A percentile compares a stretch with the other conserved stretches of the same genome.
Conservation (phyloP, 2,797 vertebrate genomes). For the Schizopygopsis malacanthus region DNA sequence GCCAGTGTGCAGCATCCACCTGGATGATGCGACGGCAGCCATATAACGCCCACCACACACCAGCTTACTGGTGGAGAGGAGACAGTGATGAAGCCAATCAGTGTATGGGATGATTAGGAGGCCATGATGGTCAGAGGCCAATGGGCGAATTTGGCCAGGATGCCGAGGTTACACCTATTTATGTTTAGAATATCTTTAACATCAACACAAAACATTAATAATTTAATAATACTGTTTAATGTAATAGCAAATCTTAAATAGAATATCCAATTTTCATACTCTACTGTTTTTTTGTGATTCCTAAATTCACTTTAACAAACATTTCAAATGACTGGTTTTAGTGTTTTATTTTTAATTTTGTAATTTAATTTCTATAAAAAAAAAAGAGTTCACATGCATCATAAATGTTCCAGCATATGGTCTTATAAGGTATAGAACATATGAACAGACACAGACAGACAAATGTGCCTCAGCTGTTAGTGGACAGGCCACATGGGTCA, state of each 20-base stretch:
- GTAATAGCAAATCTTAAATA: not conserved
- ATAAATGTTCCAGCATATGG: not conserved
- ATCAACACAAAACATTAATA: not conserved
- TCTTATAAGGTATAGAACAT: constrained; percentile 32
- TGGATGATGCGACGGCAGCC: no score
- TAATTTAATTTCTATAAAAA: not conserved
- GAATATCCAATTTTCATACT: not conserved
- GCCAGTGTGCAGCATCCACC: no score
- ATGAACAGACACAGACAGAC: constrained; percentile 12
- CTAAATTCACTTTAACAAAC: constrained; percentile 6
- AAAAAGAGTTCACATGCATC: not conserved
- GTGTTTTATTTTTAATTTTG: not conserved
- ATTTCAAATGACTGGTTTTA: not conserved
- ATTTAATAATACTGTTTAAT: not conserved
- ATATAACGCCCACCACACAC: no score
- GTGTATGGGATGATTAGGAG: no score
- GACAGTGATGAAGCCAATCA: no score
- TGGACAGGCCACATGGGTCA: constrained; percentile 50
- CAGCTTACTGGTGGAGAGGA: no score
- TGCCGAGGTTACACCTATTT: not conserved
- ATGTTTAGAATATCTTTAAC: not conserved
- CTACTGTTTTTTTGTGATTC: not conserved
- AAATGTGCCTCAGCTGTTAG: constrained; percentile 48
- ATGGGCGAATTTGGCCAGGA: no score
- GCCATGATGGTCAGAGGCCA: no score